phyloP scores from a whole-genome alignment of 2,113 vertebrate genomes.

The Cairina moschata region DNA sequence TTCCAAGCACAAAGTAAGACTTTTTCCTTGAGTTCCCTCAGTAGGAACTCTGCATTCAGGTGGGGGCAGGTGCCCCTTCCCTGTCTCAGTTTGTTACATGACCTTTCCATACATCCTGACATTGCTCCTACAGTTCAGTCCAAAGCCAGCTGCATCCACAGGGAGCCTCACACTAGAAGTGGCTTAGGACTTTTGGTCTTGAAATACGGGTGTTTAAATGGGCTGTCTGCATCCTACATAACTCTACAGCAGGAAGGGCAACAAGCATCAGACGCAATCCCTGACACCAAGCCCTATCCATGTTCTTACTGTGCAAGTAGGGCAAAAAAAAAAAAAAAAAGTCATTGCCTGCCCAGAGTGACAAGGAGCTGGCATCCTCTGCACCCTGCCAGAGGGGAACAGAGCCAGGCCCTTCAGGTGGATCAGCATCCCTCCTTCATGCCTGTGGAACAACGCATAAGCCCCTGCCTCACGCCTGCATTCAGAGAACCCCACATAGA shows the following conservation, averaged over 20 bases:
- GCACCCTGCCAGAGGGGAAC: background rate
- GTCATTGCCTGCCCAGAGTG: background rate
- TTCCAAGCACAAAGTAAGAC: background rate
- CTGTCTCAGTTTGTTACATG: background rate
- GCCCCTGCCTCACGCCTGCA: background rate
- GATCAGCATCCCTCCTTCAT: background rate
- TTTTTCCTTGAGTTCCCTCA: background rate
- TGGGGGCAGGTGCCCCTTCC: background rate
- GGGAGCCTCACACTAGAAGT: background rate
- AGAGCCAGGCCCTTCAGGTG: background rate
- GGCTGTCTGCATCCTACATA: background rate
- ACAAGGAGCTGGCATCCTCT: background rate
- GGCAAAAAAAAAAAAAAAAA: background rate
- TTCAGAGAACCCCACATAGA: background rate
- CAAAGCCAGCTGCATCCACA: background rate
- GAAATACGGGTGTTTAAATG: background rate
- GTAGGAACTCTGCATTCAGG: background rate
- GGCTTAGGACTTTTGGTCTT: background rate
- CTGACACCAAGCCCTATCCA: background rate
- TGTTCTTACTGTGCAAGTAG: background rate
- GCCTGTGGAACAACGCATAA: fast-evolving
- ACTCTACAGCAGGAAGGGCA: background rate
- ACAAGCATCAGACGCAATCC: background rate
- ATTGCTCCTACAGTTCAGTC: background rate
- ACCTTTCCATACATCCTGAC: background rate